These are phyloP conservation scores for Naso thynnoides DNA, from an alignment of 2,797 vertebrate genomes.

Conservation along the genomic window DNA sequence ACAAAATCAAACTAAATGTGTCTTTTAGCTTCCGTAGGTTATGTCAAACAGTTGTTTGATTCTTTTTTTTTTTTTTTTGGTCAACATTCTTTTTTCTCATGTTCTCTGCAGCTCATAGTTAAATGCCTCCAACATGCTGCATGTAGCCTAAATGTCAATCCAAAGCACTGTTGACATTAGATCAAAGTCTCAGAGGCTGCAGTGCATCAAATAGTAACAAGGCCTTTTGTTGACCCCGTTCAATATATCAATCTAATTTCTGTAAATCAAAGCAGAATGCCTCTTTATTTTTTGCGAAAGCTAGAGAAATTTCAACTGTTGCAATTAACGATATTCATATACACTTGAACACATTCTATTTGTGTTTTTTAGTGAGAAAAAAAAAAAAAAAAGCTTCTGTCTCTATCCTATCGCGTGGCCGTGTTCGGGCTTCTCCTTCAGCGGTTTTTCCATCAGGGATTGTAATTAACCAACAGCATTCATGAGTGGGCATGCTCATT, in stretches of 20 bases:
- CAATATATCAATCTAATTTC: slow-evolving; percentile 43
- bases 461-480: slow-evolving; percentile 83
- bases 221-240: slow-evolving; percentile 35
- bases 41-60: slow-evolving; percentile 32
- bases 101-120: slow-evolving; percentile 57
- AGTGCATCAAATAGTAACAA: slow-evolving; percentile 23
- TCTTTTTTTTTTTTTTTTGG: slow-evolving; percentile 44
- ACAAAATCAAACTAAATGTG: slow-evolving; percentile 16
- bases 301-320: slow-evolving; percentile 14
- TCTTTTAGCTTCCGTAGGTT: slow-evolving; percentile 52
- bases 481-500: slow-evolving; percentile 80
- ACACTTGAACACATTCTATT: slow-evolving; percentile 60
- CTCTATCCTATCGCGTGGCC: slow-evolving; percentile 36
- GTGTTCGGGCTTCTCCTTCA: slow-evolving; percentile 62
- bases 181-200: slow-evolving; percentile 45
- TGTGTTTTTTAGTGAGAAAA: slow-evolving; percentile 9
- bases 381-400: slow-evolving; percentile 13
- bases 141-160: slow-evolving; percentile 76
- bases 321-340: slow-evolving; percentile 57
- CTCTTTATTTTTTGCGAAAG: slow-evolving; percentile 26
- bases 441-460: slow-evolving; percentile 76
- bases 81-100: slow-evolving; percentile 17
- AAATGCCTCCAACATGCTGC: slow-evolving; percentile 55
- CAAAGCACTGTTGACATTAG: slow-evolving; percentile 67
- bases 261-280: slow-evolving; percentile 44